These are phyloP conservation scores for Acridotheres tristis DNA, from an alignment of 2,797 vertebrate genomes.

Conservation along the genomic window DNA sequence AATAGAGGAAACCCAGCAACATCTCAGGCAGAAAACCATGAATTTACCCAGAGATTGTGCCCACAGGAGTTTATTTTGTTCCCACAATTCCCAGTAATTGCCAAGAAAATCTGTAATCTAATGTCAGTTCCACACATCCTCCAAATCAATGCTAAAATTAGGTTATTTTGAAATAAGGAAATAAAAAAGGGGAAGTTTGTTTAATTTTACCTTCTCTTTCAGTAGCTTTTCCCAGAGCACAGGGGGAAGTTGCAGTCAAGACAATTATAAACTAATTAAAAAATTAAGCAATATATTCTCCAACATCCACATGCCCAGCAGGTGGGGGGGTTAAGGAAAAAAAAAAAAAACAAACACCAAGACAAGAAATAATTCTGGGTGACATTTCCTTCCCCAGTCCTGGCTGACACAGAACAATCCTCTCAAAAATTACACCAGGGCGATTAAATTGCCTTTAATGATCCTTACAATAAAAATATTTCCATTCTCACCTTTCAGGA, in stretches of 20 bases:
- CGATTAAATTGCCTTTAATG: not conserved
- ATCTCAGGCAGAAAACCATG: not conserved
- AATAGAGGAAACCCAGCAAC: not conserved
- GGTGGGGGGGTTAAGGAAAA: not conserved
- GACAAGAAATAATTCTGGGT: not conserved
- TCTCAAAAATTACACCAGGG: not conserved
- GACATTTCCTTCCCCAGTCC: not conserved
- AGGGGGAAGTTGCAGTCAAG: not conserved
- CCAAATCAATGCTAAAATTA: not conserved
- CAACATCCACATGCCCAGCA: not conserved
- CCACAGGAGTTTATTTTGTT: not conserved
- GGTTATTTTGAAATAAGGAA: not conserved
- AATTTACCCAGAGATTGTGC: not conserved
- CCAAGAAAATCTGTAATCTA: not conserved
- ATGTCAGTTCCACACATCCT: not conserved
- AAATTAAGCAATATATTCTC: not conserved
- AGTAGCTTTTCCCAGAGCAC: not conserved
- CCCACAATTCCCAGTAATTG: not conserved
- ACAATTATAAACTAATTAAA: not conserved
- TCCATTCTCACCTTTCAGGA: not conserved
- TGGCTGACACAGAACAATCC: rapidly evolving
- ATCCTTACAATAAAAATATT: not conserved
- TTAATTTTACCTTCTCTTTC: not conserved
- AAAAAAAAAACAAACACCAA: too few species aligned
- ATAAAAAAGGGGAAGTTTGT: not conserved